A percentile compares a stretch with the other conserved stretches of the same genome.
These are phyloP conservation scores for Megalopta genalis DNA, from an alignment of 1,140 invertebrate species.

Conservation along the genomic window DNA sequence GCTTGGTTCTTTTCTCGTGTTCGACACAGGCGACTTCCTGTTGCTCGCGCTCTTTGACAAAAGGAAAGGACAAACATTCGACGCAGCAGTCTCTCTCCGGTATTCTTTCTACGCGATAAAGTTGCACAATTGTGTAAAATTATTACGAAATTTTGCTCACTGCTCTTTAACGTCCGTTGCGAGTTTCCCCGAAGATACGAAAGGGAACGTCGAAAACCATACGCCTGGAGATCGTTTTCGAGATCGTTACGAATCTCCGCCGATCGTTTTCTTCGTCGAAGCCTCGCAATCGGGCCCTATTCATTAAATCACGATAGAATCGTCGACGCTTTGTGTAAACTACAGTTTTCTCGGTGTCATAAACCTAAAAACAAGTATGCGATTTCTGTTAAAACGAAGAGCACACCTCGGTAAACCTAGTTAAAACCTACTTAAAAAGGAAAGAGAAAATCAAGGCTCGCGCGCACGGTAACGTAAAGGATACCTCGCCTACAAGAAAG, in stretches of 20 bases:
- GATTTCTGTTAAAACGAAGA: slow-evolving; percentile 5
- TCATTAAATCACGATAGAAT: background rate
- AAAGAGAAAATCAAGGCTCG: background rate
- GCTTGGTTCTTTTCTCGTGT: background rate
- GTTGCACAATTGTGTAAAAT: slow-evolving; percentile 34
- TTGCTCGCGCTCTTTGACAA: no score
- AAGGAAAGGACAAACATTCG: background rate
- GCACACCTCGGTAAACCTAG: slow-evolving; percentile 3
- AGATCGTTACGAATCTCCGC: no score
- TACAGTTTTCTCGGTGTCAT: background rate
- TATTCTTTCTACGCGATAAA: slow-evolving; percentile 38
- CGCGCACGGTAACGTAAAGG: background rate
- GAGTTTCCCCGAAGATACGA: background rate
- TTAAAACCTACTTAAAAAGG: slow-evolving; percentile 13
- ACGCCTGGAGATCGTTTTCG: no score
- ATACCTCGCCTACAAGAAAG: background rate
- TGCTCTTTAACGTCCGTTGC: slow-evolving; percentile 27
- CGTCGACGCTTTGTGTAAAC: background rate
- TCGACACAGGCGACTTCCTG: no score
- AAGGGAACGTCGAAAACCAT: background rate
- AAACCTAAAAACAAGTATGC: slow-evolving; percentile 14
- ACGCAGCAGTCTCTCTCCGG: background rate
- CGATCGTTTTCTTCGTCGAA: background rate
- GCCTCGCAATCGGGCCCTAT: background rate
- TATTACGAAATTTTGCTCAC: slow-evolving; percentile 1